Conservation (phyloP, 2,888 invertebrate species). For the Halocaridina rubra region DNA sequence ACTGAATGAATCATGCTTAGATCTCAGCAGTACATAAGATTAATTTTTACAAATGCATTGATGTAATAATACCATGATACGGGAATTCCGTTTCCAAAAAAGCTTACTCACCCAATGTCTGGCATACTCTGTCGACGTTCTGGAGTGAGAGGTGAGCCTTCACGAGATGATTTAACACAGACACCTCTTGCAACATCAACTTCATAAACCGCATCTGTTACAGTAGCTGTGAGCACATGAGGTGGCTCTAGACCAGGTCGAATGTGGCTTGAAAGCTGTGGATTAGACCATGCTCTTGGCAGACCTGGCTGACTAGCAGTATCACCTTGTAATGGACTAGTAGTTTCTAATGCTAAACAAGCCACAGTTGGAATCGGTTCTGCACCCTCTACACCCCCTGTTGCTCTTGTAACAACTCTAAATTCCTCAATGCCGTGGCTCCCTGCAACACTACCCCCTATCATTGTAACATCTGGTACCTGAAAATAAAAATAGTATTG, state of each 20-base stretch:
- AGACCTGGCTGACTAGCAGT: conserved; percentile 72
- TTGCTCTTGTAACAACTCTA: conserved; percentile 25
- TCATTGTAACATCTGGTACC: conserved; percentile 62
- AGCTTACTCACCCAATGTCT: conserved; percentile 63
- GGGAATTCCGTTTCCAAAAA: neutral
- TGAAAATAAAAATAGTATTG: too few relatives aligned
- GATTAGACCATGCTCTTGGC: conserved; percentile 83
- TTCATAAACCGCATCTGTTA: conserved; percentile 83
- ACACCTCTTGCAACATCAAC: conserved; percentile 87
- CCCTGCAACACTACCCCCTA: conserved; percentile 49
- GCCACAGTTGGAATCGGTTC: conserved; percentile 24
- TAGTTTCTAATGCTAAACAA: conserved; percentile 44
- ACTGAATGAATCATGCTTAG: too few relatives aligned
- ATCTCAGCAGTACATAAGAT: too few relatives aligned
- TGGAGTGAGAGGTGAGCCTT: conserved; percentile 61
- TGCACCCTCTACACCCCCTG: conserved; percentile 32
- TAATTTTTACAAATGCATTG: too few relatives aligned
- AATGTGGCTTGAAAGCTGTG: conserved; percentile 72
- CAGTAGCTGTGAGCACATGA: conserved; percentile 85
- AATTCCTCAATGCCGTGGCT: conserved; percentile 59
- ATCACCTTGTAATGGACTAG: conserved; percentile 45
- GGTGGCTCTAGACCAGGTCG: conserved; percentile 79
- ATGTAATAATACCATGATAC: too few relatives aligned
- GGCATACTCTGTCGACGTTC: conserved; percentile 63
- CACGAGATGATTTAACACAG: conserved; percentile 70